phyloP scores from a whole-genome alignment of 2,113 vertebrate species.

The Aythya baeri region DNA sequence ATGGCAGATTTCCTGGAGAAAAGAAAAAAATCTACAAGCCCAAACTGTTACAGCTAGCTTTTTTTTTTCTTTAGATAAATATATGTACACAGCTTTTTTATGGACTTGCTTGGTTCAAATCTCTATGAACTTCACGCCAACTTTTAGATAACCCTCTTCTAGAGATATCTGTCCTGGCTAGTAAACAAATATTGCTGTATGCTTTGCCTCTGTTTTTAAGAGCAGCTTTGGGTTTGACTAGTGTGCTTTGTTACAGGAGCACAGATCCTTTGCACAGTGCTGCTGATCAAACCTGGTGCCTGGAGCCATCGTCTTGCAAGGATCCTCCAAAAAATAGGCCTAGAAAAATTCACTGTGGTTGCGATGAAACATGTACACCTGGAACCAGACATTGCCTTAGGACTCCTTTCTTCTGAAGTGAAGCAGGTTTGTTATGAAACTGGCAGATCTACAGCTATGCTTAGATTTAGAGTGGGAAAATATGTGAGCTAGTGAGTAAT shows the following conservation, averaged over 20 bases:
- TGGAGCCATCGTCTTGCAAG: constrained; percentile 62
- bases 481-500: neutral
- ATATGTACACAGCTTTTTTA: neutral
- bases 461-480: neutral
- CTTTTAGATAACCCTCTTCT: neutral
- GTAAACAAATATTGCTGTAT: neutral
- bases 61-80: too few species aligned
- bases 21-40: neutral
- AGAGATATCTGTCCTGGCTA: neutral
- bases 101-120: neutral
- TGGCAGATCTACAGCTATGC: fast-evolving
- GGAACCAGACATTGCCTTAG: neutral
- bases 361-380: constrained; percentile 69
- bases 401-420: neutral
- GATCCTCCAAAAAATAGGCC: constrained; percentile 60
- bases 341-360: constrained; percentile 67
- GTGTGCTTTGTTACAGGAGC: constrained; percentile 58
- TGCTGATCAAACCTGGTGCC: constrained; percentile 73
- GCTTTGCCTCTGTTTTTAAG: neutral
- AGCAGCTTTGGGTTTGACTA: neutral
- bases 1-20: neutral
- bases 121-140: neutral
- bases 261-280: constrained; percentile 69
- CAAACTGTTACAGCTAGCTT: neutral
- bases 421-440: constrained; percentile 50